These are phyloP conservation scores for Lytechinus variegatus DNA, from an alignment of 35 echinoderm and acorn worm genomes.

Conservation along the genomic window DNA sequence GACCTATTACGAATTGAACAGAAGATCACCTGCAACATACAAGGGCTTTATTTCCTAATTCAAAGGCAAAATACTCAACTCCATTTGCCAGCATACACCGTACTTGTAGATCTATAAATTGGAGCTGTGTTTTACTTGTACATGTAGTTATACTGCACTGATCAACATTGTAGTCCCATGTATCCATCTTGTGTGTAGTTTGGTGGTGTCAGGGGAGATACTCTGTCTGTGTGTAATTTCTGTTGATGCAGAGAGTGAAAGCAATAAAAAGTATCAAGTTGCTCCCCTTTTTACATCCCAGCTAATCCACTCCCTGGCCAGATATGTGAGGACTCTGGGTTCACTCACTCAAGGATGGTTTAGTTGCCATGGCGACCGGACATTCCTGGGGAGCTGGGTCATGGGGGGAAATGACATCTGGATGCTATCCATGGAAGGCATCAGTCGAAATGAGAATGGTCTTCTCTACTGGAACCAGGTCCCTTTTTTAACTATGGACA, in stretches of 20 bases:
- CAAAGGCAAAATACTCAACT: too few relatives aligned
- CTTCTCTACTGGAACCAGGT: neutral
- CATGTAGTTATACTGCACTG: too few relatives aligned
- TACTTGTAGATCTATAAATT: too few relatives aligned
- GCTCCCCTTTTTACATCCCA: neutral
- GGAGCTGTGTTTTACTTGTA: too few relatives aligned
- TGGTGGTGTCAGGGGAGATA: neutral
- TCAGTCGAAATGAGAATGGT: neutral
- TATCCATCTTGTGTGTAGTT: neutral
- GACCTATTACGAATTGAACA: too few relatives aligned
- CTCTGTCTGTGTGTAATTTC: neutral
- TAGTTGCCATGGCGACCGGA: conserved; percentile 21
- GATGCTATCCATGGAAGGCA: conserved; percentile 26
- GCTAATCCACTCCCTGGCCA: neutral
- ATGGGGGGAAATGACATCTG: conserved; percentile 15
- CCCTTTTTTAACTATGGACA: too few relatives aligned
- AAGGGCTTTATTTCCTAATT: too few relatives aligned
- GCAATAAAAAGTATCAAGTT: conserved; percentile 30
- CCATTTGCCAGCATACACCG: too few relatives aligned
- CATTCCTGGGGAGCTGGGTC: conserved; percentile 40
- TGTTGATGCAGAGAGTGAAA: conserved; percentile 16
- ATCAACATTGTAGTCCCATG: neutral
- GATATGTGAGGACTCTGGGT: conserved; percentile 12
- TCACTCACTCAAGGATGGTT: conserved; percentile 23
- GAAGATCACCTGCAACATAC: too few relatives aligned